Evolutionary conservation across 2,113 vertebrate species (phyloP).

Genomic region (Hippocampus abdominalis): DNA sequence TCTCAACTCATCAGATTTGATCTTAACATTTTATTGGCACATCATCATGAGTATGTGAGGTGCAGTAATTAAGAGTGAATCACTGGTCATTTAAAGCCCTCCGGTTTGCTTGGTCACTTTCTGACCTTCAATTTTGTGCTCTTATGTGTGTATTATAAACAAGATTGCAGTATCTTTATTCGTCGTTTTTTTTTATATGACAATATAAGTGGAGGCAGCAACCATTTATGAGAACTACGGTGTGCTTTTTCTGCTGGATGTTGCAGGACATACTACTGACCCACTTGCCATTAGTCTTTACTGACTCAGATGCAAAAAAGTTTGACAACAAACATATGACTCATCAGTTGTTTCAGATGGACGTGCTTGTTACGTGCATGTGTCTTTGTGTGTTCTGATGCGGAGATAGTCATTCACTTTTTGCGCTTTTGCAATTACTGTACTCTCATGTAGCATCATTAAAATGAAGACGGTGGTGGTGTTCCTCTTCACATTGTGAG

Average conservation of each 20-base stretch:
- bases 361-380: constrained; percentile 12
- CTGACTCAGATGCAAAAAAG: constrained; percentile 50
- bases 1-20: constrained; percentile 16
- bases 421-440: not conserved
- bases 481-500: not conserved
- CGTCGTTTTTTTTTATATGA: not conserved
- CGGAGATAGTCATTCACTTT: not conserved
- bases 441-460: not conserved
- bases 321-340: not conserved
- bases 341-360: constrained; percentile 11
- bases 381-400: constrained; percentile 8
- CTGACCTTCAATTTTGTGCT: constrained; percentile 4
- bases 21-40: not conserved
- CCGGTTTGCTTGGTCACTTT: constrained; percentile 8
- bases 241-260: not conserved
- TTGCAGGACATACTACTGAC: not conserved
- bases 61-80: constrained; percentile 6
- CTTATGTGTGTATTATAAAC: constrained; percentile 4
- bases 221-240: not conserved
- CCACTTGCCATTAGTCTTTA: constrained; percentile 14
- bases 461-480: not conserved
- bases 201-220: not conserved
- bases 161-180: not conserved
- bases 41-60: not conserved
- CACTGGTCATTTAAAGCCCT: not conserved